Base-by-base conservation (phyloP, 2,888 invertebrate species). In the Drosophila incognita region DNA sequence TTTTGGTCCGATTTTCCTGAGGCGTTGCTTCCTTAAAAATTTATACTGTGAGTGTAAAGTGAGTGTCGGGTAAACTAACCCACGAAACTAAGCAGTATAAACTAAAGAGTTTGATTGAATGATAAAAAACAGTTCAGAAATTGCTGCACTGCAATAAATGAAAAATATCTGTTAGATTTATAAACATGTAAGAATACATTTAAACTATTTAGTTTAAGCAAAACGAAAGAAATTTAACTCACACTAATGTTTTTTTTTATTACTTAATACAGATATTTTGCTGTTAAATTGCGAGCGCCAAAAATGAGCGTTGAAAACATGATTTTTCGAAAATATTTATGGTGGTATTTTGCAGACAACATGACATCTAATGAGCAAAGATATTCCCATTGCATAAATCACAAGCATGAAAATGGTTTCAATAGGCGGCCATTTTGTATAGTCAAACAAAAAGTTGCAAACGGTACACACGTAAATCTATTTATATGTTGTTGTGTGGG, bases 361-460 rank as follows among this genome's bases (percentile, higher is more conserved):
- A 72, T 79, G 83, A 76, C 76, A 85, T 83, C 82, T 87, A 87
- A 87, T 87, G 88, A 87, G 86, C 77, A 83, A 70, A 85, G 83
- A 80, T 78, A 82, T 80, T 69, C 62, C 67, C 69, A 80, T 82
- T 79, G 80, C 86, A 85, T 83, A 86, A 86, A 85, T 87, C 86
- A 87, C 81, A 82, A 76, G 84, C 84, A 82, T 87, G 86, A 85
- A 86, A 84, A 84, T 87, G 83, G 77, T 80, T 83, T 83, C 85
- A 82, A 87, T 86, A 86, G 83, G 62, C 72, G 56, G 59, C 53
- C 56, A 81, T 66, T 69, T 68, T 74, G 59, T 66, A 74, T 59
- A 58, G 69, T 57, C 63, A 60, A 66, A 71, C 76, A 66, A 79
- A 84, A 82, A 81, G 76, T 83, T 79, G 64, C 81, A 75, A 79